Conservation (phyloP, 53 echinoderm and acorn worm genomes). For the Hippasteria phrygiana region DNA sequence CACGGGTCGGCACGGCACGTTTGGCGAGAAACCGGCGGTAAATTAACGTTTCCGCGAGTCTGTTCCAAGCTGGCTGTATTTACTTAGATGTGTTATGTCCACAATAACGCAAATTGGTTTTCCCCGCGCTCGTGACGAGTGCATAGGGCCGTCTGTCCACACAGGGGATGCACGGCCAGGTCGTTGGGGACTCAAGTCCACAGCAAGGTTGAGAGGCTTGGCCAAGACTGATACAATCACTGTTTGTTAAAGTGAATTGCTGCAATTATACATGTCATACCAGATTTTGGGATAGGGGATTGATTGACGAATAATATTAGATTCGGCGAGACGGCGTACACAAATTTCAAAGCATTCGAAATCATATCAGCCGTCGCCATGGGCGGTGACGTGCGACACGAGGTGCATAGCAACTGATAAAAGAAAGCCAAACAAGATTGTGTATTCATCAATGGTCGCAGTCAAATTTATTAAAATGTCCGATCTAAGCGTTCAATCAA, state of each 20-base stretch:
- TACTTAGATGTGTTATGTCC: background rate
- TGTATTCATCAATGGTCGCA: background rate
- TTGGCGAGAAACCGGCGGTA: background rate
- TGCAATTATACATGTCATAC: slow-evolving; percentile 14
- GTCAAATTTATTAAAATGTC: background rate
- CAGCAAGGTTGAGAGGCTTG: background rate
- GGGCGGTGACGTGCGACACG: slow-evolving; percentile 10
- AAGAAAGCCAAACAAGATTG: background rate
- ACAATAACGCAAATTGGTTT: slow-evolving; percentile 15
- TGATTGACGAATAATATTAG: slow-evolving; percentile 20
- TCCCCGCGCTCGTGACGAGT: background rate
- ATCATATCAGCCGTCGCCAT: slow-evolving; percentile 1
- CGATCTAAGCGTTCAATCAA: too few relatives aligned
- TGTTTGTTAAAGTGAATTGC: slow-evolving; percentile 18
- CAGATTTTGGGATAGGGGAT: slow-evolving; percentile 8
- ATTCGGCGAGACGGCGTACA: background rate
- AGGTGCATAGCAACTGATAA: background rate
- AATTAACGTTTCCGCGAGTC: background rate
- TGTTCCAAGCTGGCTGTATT: background rate
- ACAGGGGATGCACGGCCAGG: background rate
- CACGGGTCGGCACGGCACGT: background rate
- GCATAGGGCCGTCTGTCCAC: background rate
- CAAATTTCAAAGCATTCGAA: slow-evolving; percentile 2
- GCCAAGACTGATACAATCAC: slow-evolving; percentile 11
- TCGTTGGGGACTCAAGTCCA: background rate